Conservation (phyloP, 2,888 invertebrate genomes). For the Coelopa pilipes region DNA sequence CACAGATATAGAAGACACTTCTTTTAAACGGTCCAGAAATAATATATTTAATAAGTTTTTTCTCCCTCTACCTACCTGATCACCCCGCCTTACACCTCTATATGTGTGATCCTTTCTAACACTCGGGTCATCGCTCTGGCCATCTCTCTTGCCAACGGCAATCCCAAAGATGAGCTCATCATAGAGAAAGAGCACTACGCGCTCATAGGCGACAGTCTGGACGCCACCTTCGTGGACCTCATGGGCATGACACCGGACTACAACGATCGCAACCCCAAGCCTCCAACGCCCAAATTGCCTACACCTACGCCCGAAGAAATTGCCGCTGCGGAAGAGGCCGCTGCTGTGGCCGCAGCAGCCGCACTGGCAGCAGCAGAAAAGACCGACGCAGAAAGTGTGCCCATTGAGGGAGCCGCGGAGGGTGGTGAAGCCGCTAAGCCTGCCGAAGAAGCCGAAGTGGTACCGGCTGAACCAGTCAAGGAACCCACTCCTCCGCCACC, state of each 20-base stretch:
- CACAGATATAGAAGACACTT: background rate
- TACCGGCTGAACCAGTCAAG: conserved; percentile 49
- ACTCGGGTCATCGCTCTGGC: background rate
- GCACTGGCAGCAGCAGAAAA: conserved; percentile 48
- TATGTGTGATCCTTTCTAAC: background rate
- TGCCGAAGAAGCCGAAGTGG: conserved; percentile 50
- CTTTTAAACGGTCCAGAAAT: background rate
- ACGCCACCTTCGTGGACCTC: conserved; percentile 89
- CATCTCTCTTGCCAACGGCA: background rate
- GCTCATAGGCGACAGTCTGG: conserved; percentile 92
- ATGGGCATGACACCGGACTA: conserved; percentile 71
- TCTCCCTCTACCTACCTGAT: conserved; percentile 9
- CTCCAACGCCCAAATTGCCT: conserved; percentile 62
- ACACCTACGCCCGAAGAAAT: conserved; percentile 63
- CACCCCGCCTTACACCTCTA: conserved; percentile 5
- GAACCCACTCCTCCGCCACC: conserved; percentile 65
- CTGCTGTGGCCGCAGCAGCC: conserved; percentile 44
- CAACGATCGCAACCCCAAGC: conserved; percentile 66
- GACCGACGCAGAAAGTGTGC: conserved; percentile 53
- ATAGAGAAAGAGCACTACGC: conserved; percentile 91
- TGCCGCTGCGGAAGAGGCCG: conserved; percentile 58
- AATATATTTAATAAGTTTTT: conserved; percentile 11
- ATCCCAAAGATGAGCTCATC: conserved; percentile 78
- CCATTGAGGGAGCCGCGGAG: conserved; percentile 51
- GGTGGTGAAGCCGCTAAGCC: conserved; percentile 53